These are phyloP conservation scores for Chelidonichthys spinosus DNA, from an alignment of 2,797 vertebrate species.

Conservation along the genomic window DNA sequence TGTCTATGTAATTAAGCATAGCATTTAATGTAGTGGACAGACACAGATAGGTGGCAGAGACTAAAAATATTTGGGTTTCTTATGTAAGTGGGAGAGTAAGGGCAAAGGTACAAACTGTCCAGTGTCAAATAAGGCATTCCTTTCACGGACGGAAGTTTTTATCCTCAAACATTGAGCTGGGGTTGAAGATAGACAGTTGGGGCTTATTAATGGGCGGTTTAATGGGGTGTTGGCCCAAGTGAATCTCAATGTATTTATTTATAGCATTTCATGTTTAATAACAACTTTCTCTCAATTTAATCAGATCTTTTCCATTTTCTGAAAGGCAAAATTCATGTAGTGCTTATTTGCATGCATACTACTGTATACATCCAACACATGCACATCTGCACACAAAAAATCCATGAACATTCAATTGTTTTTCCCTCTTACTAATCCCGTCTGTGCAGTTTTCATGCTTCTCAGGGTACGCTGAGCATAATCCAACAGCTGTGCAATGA, in stretches of 20 bases:
- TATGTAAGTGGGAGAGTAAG: constrained; percentile 44
- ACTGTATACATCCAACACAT: constrained; percentile 80
- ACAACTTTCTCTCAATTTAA: constrained; percentile 41
- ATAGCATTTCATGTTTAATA: constrained; percentile 49
- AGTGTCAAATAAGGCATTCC: constrained; percentile 79
- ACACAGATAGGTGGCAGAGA: constrained; percentile 41
- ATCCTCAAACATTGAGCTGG: constrained; percentile 23
- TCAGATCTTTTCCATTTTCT: constrained; percentile 58
- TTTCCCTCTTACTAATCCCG: constrained; percentile 67
- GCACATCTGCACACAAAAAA: constrained; percentile 69
- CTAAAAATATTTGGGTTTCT: constrained; percentile 38
- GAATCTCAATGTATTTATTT: constrained; percentile 49
- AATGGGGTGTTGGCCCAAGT: constrained; percentile 26
- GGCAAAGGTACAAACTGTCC: constrained; percentile 64
- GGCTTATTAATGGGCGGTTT: constrained; percentile 1
- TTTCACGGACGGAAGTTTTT: constrained; percentile 63
- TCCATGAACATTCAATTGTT: constrained; percentile 70
- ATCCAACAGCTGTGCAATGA: constrained; percentile 82
- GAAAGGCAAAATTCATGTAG: constrained; percentile 82
- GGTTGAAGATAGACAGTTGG: constrained; percentile 14
- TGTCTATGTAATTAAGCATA: constrained; percentile 24
- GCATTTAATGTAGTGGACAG: constrained; percentile 47
- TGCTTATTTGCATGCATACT: constrained; percentile 80
- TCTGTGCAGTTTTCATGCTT: constrained; percentile 76
- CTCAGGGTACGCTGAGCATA: constrained; percentile 61